phyloP scores from a whole-genome alignment of 2,113 vertebrate species.

The Leucoraja erinaceus region DNA sequence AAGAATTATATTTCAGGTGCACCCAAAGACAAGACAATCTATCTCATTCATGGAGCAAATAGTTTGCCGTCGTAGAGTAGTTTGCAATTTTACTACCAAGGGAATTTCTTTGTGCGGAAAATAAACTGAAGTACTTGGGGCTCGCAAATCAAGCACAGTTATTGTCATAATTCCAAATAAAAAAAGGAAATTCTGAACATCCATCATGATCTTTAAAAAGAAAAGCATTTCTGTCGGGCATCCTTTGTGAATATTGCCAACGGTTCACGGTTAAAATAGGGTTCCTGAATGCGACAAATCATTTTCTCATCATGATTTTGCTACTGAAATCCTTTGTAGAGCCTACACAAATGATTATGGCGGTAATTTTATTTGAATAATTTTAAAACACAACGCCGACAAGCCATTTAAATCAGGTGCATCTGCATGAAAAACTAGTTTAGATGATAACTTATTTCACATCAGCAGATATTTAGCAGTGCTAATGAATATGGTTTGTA shows the following conservation, averaged over 20 bases:
- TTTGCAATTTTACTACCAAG: background rate
- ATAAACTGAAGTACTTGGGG: background rate
- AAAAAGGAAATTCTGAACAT: background rate
- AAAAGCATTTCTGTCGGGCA: background rate
- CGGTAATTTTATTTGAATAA: slow-evolving; percentile 3
- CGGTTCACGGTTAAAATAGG: background rate
- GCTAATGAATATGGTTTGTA: background rate
- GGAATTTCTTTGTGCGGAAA: background rate
- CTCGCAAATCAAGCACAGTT: background rate
- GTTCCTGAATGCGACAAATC: slow-evolving; percentile 14
- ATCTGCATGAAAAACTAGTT: background rate
- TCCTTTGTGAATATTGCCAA: background rate
- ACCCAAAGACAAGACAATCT: background rate
- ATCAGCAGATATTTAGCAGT: background rate
- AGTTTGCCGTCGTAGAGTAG: background rate
- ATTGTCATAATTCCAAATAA: background rate
- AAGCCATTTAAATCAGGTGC: slow-evolving; percentile 7
- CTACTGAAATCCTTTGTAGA: background rate
- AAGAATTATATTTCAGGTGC: slow-evolving; percentile 25
- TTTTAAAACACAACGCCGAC: background rate
- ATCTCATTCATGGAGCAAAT: background rate
- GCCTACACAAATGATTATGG: background rate
- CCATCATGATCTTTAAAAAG: background rate
- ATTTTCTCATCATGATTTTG: background rate
- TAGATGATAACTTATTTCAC: background rate